Evolutionary conservation across 1,140 invertebrate genomes (phyloP).

Genomic region (Drosophila insularis): DNA sequence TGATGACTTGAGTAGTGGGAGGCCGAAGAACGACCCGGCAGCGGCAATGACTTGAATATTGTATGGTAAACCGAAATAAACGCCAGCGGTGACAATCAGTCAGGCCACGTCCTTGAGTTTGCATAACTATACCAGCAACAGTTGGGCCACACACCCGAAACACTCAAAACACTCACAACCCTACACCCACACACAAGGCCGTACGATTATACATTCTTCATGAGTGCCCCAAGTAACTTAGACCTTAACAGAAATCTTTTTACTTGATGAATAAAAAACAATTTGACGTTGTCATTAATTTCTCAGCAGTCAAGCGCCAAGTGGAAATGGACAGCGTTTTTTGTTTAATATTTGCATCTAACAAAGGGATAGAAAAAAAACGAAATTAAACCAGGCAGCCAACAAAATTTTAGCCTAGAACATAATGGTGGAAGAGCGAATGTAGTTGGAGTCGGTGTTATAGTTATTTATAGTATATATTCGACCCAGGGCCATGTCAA

Average conservation of each 20-base stretch:
- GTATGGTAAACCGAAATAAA: constrained; percentile 16
- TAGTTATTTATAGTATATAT: not conserved
- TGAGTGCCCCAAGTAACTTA: constrained; percentile 18
- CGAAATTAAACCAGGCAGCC: not conserved
- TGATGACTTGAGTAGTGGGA: constrained; percentile 6
- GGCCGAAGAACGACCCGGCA: not conserved
- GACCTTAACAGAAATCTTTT: constrained; percentile 60
- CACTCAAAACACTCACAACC: no score
- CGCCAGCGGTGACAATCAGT: constrained; percentile 19
- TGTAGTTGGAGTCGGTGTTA: not conserved
- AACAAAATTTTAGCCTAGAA: not conserved
- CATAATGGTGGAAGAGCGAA: not conserved
- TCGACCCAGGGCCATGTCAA: constrained; percentile 16
- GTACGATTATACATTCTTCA: constrained; percentile 16
- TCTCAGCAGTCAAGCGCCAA: constrained; percentile 35
- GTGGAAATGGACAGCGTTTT: not conserved
- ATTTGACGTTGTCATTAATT: constrained; percentile 60
- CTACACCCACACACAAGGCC: constrained; percentile 5
- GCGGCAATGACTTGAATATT: constrained; percentile 18
- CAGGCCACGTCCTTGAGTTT: constrained; percentile 13
- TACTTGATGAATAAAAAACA: constrained; percentile 39
- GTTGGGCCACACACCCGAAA: constrained; percentile 8
- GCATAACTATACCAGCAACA: constrained; percentile 15
- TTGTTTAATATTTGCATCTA: constrained; percentile 9
- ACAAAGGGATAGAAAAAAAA: not conserved